Base-by-base conservation (phyloP, 2,888 invertebrate genomes). In the Yponomeuta cagnagella region DNA sequence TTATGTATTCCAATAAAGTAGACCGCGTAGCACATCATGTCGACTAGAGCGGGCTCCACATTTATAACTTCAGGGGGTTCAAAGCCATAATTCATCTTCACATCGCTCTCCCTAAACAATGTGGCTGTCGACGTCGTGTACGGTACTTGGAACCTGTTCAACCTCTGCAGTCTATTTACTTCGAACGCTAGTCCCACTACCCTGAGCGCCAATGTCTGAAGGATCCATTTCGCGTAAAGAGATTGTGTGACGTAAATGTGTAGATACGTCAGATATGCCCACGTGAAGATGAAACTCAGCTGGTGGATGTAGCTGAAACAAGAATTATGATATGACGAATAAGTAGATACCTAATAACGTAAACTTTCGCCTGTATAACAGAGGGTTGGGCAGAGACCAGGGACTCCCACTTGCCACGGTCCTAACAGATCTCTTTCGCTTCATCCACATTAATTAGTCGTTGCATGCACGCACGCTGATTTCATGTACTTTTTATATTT, bases 141-240 rank as follows among this genome's bases (percentile, higher is more conserved):
- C 15, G 52, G 52, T 15, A 58, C 52, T 58, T 58, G 15, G 52
- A 58, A 58, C 15, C 52, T 12, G 52, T 58, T 58, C 52, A 58
- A 15, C 52, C 52, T 15, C 43, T 43, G 43, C 30, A 10, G 72
- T 82, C 83, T 10, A 48, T 64, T 30, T 4, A 97, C 89, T 89
- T 98, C 98, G 83, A 96, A 97, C 1, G 97, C 96, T 71, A 98
- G 82, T 0, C 97, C 97, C 4, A 97, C 95, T 75, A 97, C 93
- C 82, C 97, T 95, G 10, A 98, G 86, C 1, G 97, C 97, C 74
- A 97, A 87, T 74, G 96, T 94, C 93, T 98, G 96, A 79, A 96
- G 95, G 58, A 98, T 88, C 77, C 97, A 95, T 85, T 96, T 95
- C 0, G 95, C 93, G 77, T 96, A 96, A 48, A 93, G 93, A 15